Base-by-base conservation (phyloP, 2,888 invertebrate genomes). In the Hirtodrosophila histrioides region DNA sequence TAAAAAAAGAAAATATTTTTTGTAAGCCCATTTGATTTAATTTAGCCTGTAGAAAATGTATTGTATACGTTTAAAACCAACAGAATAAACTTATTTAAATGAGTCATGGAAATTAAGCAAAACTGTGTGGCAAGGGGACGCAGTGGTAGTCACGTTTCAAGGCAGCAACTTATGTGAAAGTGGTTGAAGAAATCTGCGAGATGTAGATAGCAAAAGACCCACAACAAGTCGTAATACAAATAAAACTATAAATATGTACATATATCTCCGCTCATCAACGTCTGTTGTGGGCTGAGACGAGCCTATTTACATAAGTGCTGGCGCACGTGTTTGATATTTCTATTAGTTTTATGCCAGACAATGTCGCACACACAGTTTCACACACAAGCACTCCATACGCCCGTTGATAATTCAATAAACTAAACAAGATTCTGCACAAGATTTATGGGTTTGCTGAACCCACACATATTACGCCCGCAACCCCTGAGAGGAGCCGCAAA, bases 361-460 rank as follows among this genome's bases (percentile, higher is more conserved):
- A 62, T 61, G 51, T 60, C 41, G 49, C 43, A 11, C 35, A 24
- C 58, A 54, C 40, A 37, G 43, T 50, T 41, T 40, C 41, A 49
- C 44, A 43, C 8, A 40, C 9, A 23, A 40, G 31, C n/a, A 40
- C 35, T 24, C 44, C 57, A 39, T 53, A 53, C 43, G 56, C 49
- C 49, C 66, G 57, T 56, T 82, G 86, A 88, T 85, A 88, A 88
- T 86, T 86, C 88, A 86, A 86, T 88, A 88, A 86, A 88, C 88
- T 88, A 79, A 86, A 75, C 78, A 79, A 83, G 75, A 78, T 70
- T 86, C 88, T 83, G 73, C 63, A 54, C 33, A 69, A 88, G 88
- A 86, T 86, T 88, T 86, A 86, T 86, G 82, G 80, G 86, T 79
- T 71, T 75, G 60, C 74, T 75, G 86, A 88, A 88, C 78, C 63